phyloP scores from a whole-genome alignment of 2,113 vertebrate species.

The Propithecus coquereli region DNA sequence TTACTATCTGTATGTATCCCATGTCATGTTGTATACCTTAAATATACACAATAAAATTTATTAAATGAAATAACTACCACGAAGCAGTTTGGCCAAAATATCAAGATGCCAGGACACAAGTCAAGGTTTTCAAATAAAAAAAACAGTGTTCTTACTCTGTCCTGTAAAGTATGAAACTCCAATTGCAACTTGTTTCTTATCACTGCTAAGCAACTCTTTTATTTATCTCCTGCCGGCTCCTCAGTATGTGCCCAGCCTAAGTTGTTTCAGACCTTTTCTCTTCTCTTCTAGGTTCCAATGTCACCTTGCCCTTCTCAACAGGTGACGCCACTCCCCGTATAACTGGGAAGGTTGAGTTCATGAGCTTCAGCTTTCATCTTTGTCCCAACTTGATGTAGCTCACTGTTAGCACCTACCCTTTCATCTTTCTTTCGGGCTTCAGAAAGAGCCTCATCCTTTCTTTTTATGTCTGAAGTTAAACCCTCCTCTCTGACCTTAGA shows the following conservation, averaged over 20 bases:
- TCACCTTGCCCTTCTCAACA: not conserved
- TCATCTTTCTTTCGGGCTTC: not conserved
- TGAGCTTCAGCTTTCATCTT: not conserved
- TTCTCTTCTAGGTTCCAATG: not conserved
- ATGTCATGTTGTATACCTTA: not conserved
- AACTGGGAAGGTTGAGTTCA: not conserved
- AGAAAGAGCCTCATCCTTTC: not conserved
- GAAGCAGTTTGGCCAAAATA: not conserved
- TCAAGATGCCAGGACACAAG: not conserved
- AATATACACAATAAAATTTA: not conserved
- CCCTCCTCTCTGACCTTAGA: not conserved
- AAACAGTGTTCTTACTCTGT: not conserved
- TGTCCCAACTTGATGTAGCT: not conserved
- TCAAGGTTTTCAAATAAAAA: not conserved
- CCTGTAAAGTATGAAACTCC: not conserved
- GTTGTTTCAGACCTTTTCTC: not conserved
- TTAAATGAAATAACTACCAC: not conserved
- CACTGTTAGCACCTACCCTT: not conserved
- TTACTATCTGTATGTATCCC: not conserved
- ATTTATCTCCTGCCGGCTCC: not conserved
- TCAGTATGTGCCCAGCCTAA: not conserved
- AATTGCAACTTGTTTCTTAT: not conserved
- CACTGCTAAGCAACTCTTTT: not conserved
- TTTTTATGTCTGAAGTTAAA: not conserved
- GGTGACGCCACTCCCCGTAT: fast-evolving